Evolutionary conservation across 2,888 invertebrate genomes (phyloP), one percentile per base, ranked within the genome.

Genomic region (Poecilobothrus nobilitatus): DNA sequence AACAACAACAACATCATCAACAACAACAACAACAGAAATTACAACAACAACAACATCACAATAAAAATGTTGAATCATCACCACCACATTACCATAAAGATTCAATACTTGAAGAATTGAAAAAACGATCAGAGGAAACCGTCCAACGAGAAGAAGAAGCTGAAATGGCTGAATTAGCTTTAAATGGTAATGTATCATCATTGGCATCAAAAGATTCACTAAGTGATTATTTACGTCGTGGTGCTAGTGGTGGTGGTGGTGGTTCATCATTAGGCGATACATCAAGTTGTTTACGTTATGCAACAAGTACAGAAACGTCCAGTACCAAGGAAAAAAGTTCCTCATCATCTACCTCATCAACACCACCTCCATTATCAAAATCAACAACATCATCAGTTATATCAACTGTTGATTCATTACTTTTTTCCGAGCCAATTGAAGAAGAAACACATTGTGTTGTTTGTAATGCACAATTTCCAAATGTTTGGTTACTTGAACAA

Each of bases 391-490:
- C 71, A 72, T 27, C 76, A 77, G 68, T 75, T 77, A 4, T 76
- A 73, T 68, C 76, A 77, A 68, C n/a, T 34, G 65, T 37, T 65
- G 37, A 37, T 65, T 70, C 73, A n/a, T 75, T 80, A 33, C 75
- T 81, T 44, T 80, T 80, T 71, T 77, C 79, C 67, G 81, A 81
- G 63, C 77, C 80, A 67, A 81, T 81, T 69, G 82, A 82, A 73
- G 82, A 82, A 74, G 82, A 82, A 73, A 82, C 89, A 66, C 87
- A 90, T 63, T 94, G 94, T 78, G 88, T 91, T 67, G 90, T 92
- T 18, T 94, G 94, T 79, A 88, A 92, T 76, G 93, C 93, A 41
- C 90, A 90, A 34, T 94, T 94, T 79, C 94, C 94, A 27, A 92
- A 92, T 64, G 86, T 91, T n/a, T 92, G 92, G 92, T 85, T 93